A percentile compares a stretch with the other conserved stretches of the same genome.
Evolutionary conservation across 2,113 vertebrate genomes (phyloP).

Genomic region (Barbus barbus): DNA sequence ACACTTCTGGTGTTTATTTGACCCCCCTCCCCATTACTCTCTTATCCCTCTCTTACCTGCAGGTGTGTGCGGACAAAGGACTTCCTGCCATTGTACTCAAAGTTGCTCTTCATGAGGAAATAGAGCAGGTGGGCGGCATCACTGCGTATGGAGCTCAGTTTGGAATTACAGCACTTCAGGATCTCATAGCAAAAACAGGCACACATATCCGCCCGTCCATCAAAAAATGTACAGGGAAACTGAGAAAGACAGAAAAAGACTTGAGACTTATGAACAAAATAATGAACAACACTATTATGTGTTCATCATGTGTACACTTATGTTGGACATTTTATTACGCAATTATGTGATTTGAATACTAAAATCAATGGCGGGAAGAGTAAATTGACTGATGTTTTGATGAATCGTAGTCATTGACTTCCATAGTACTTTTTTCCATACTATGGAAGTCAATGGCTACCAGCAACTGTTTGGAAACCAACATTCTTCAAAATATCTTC

Average conservation of each 20-base stretch:
- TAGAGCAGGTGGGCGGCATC: constrained; percentile 96
- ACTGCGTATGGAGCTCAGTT: constrained; percentile 90
- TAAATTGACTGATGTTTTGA: not conserved
- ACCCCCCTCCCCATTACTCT: not conserved
- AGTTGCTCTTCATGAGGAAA: constrained; percentile 98
- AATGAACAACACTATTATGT: not conserved
- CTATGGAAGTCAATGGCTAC: too few relatives aligned
- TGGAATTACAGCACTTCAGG: constrained; percentile 96
- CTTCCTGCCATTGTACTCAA: constrained; percentile 92
- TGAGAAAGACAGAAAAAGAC: constrained; percentile 56
- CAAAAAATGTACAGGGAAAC: constrained; percentile 96
- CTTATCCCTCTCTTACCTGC: constrained; percentile 74
- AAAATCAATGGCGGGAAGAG: not conserved
- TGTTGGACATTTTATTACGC: not conserved
- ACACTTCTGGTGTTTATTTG: not conserved
- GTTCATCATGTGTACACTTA: not conserved
- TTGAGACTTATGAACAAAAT: not conserved
- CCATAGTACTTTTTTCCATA: too few relatives aligned
- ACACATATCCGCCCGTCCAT: constrained; percentile 96
- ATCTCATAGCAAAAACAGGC: constrained; percentile 94
- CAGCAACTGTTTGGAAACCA: too few relatives aligned
- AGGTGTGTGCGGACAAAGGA: constrained; percentile 96
- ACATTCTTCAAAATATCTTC: too few relatives aligned
- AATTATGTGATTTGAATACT: not conserved
- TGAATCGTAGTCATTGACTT: too few relatives aligned